phyloP scores from a whole-genome alignment of 2,888 invertebrate species.

The Ommatoiulus sabulosus region DNA sequence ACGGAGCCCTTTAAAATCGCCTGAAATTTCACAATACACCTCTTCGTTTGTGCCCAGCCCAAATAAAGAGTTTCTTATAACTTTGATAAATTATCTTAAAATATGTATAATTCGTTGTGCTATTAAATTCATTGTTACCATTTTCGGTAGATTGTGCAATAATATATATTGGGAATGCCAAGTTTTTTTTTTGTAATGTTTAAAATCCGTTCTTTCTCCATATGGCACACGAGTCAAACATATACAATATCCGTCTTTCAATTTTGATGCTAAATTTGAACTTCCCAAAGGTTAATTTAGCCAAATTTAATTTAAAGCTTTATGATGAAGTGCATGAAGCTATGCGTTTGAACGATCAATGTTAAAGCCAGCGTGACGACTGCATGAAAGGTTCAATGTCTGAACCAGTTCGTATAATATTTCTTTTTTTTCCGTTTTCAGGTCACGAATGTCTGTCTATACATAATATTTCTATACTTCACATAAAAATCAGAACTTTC shows the following conservation, averaged over 20 bases:
- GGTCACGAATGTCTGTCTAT: not conserved
- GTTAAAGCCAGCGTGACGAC: not conserved
- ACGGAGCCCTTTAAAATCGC: too few species aligned
- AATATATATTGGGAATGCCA: too few species aligned
- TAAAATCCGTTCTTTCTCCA: too few species aligned
- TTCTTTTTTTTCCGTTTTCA: not conserved
- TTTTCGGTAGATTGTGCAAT: too few species aligned
- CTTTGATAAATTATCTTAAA: too few species aligned
- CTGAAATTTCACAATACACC: too few species aligned
- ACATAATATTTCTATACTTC: not conserved
- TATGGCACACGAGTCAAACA: too few species aligned
- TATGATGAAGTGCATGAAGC: not conserved
- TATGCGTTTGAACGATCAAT: not conserved
- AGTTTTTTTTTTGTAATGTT: too few species aligned
- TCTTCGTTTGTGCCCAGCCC: too few species aligned
- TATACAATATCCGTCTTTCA: not conserved
- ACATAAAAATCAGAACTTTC: not conserved
- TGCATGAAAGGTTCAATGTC: not conserved
- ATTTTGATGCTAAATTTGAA: not conserved
- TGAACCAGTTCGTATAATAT: not conserved
- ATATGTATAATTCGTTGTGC: too few species aligned
- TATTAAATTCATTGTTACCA: too few species aligned
- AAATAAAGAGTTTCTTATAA: too few species aligned
- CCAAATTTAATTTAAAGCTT: not conserved
- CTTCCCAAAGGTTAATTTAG: not conserved